These are phyloP conservation scores for Physella acuta DNA, from an alignment of 1,140 invertebrate genomes.

Conservation along the genomic window DNA sequence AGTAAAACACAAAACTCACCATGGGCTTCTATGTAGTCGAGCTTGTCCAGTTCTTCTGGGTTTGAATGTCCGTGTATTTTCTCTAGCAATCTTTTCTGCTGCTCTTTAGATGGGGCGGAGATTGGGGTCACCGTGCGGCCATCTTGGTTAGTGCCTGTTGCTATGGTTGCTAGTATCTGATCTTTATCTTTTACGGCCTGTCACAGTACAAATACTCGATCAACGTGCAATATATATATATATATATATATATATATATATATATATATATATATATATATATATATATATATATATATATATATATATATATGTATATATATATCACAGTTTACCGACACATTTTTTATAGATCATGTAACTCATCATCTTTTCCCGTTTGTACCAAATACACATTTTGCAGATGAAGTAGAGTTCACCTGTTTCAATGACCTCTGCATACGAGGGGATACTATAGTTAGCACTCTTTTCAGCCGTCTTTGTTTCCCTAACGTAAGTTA, in stretches of 20 bases:
- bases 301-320: neutral
- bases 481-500: too few species aligned
- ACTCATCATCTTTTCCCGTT: too few species aligned
- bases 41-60: neutral
- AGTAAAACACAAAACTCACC: too few species aligned
- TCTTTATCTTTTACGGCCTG: conserved; percentile 18
- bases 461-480: too few species aligned
- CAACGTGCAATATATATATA: neutral
- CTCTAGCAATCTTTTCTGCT: neutral
- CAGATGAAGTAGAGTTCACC: too few species aligned
- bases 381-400: too few species aligned
- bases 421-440: too few species aligned
- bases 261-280: conserved; percentile 1
- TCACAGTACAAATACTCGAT: neutral
- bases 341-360: too few species aligned
- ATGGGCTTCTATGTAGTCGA: neutral
- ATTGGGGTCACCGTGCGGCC: conserved; percentile 1
- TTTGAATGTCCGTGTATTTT: neutral
- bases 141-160: conserved; percentile 27
- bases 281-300: conserved; percentile 1
- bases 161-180: conserved; percentile 39
- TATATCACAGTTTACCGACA: too few species aligned
- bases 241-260: neutral
- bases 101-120: neutral
- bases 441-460: too few species aligned